These are phyloP conservation scores for Eulithis prunata DNA, from an alignment of 2,888 invertebrate genomes.

Conservation along the genomic window DNA sequence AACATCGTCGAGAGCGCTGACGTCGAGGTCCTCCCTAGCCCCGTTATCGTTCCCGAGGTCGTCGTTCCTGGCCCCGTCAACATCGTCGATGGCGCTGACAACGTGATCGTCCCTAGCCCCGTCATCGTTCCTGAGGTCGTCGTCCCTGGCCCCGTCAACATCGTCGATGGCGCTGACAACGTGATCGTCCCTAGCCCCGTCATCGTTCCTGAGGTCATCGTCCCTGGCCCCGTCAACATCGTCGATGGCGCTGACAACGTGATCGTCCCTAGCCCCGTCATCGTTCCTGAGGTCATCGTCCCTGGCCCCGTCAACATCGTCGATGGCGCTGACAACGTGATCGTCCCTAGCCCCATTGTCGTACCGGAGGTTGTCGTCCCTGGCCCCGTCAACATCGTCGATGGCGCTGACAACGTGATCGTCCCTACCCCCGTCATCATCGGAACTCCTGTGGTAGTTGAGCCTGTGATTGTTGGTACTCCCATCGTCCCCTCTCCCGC, in stretches of 20 bases:
- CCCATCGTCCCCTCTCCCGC: conserved; percentile 30
- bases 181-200: conserved; percentile 27
- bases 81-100: conserved; percentile 16
- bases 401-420: too few species aligned
- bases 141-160: conserved; percentile 21
- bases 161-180: conserved; percentile 16
- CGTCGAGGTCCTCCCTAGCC: conserved; percentile 17
- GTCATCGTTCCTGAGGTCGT: conserved; percentile 30
- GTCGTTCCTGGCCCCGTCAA: conserved; percentile 22
- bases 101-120: conserved; percentile 19
- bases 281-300: conserved; percentile 24
- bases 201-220: conserved; percentile 25
- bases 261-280: conserved; percentile 26
- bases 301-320: conserved; percentile 25
- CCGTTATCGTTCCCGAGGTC: conserved; percentile 33
- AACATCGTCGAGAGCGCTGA: conserved; percentile 19
- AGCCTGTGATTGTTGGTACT: conserved; percentile 33
- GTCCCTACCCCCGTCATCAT: conserved; percentile 30
- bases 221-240: conserved; percentile 23
- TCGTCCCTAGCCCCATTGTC: conserved; percentile 22
- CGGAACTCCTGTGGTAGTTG: conserved; percentile 23
- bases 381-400: too few species aligned
- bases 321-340: conserved; percentile 8
- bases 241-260: conserved; percentile 14
- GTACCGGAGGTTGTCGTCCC: too few species aligned